phyloP scores from a whole-genome alignment of 2,113 vertebrate genomes.

The Platichthys stellatus region DNA sequence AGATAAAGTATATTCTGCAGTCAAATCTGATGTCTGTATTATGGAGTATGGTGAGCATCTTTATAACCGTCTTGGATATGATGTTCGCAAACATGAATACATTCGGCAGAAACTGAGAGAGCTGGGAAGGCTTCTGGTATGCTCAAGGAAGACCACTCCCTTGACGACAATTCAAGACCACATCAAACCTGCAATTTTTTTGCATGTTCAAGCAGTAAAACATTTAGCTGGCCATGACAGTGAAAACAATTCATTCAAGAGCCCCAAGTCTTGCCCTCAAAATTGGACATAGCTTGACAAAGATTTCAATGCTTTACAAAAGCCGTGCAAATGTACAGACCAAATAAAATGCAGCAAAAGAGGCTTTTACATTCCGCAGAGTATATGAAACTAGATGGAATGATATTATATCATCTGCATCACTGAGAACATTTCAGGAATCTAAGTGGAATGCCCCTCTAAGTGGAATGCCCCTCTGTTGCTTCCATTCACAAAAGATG shows the following conservation, averaged over 20 bases:
- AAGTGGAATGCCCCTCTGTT: constrained; percentile 22
- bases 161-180: constrained; percentile 36
- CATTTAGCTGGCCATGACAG: neutral
- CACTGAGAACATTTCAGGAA: constrained; percentile 40
- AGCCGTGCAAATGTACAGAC: neutral
- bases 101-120: constrained; percentile 50
- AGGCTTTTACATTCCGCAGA: constrained; percentile 5
- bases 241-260: constrained; percentile 7
- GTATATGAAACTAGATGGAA: constrained; percentile 41
- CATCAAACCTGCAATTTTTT: constrained; percentile 40
- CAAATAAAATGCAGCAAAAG: constrained; percentile 13
- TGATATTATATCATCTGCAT: constrained; percentile 30
- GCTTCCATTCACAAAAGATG: constrained; percentile 53
- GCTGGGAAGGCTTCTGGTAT: constrained; percentile 39
- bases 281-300: too few species aligned
- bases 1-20: too few species aligned
- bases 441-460: constrained; percentile 44
- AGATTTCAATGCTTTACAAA: too few species aligned
- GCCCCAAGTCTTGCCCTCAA: too few species aligned
- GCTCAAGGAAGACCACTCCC: constrained; percentile 21
- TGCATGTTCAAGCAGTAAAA: constrained; percentile 38
- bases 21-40: too few species aligned
- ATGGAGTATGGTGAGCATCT: too few species aligned
- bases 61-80: constrained; percentile 22
- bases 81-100: constrained; percentile 47